phyloP scores from a whole-genome alignment of 2,888 invertebrate species.

The Drosophila flavopinicola region DNA sequence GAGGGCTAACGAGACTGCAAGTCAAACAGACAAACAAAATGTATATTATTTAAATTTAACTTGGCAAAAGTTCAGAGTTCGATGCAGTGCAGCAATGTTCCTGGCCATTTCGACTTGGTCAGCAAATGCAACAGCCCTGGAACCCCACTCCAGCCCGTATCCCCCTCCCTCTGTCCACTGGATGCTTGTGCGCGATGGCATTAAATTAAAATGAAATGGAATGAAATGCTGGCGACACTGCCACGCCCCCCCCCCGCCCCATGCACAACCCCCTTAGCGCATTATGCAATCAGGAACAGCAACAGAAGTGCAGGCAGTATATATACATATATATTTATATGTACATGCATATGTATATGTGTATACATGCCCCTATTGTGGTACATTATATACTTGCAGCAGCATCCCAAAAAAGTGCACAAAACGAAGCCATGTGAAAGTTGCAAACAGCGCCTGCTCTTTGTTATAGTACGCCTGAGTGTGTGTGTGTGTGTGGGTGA shows the following conservation, averaged over 20 bases:
- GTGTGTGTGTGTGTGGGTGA: background rate
- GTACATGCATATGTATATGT: background rate
- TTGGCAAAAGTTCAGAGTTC: constrained; percentile 57
- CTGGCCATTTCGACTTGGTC: constrained; percentile 30
- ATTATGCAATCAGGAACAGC: constrained; percentile 34
- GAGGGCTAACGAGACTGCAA: background rate
- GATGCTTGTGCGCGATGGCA: constrained; percentile 48
- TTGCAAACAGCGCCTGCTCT: constrained; percentile 21
- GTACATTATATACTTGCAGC: constrained; percentile 29
- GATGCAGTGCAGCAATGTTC: constrained; percentile 37
- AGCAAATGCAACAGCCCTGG: constrained; percentile 3
- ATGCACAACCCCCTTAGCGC: no score
- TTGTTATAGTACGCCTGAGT: constrained; percentile 25
- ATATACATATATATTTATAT: background rate
- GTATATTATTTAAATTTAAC: constrained; percentile 73
- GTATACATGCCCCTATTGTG: constrained; percentile 22
- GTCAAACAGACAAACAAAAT: constrained; percentile 52
- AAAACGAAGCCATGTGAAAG: background rate
- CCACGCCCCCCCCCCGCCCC: background rate
- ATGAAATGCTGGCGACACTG: constrained; percentile 34
- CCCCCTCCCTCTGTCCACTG: background rate
- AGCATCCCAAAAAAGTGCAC: constrained; percentile 38
- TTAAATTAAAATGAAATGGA: constrained; percentile 67
- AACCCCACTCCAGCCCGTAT: background rate
- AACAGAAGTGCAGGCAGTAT: background rate